Base-by-base conservation (phyloP, 1,140 invertebrate genomes). In the Drosophila subpulchrella region DNA sequence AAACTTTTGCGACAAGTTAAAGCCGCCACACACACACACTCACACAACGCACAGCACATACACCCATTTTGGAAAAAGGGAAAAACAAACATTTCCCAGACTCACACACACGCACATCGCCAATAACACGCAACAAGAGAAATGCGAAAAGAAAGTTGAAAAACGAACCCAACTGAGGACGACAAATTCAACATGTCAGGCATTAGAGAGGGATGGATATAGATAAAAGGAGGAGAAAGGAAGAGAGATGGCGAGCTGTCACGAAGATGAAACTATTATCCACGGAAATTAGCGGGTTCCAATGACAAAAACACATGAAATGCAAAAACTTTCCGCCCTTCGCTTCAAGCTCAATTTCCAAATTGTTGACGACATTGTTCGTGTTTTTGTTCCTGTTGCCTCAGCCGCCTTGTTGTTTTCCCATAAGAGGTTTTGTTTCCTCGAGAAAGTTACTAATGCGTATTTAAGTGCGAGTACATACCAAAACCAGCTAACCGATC, bases 221-320 rank as follows among this genome's bases (percentile, higher is more conserved):
- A 55, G 27, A 12, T 24, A 15, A 17, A 34, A 17, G 30, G 10
- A n/a, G 38, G 10, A 36, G 17, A 32, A 6, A 30, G 8, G n/a
- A 39, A 32, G 42, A 36, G 51, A 51, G 48, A 54, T 39, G 73
- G 42, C 34, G n/a, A 47, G 39, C 44, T 70, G 67, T 72, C 81
- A 84, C 76, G 81, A 79, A 86, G 78, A 86, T 82, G 82, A 86
- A 85, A 85, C 82, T 85, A 85, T 85, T 85, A 85, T 85, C 82
- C 82, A 82, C 75, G 82, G 82, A 86, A 86, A 86, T 86, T 88
- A 86, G 83, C 83, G 83, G 65, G 71, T 60, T 83, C 60, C 83
- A 65, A 75, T 72, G 70, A 62, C 83, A 88, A 88, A 72, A 82
- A 86, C 78, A 88, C 83, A 86, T 82, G 70, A 82, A 82, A 82